Conservation (phyloP, 2,888 invertebrate genomes). For the Thecophora atra region DNA sequence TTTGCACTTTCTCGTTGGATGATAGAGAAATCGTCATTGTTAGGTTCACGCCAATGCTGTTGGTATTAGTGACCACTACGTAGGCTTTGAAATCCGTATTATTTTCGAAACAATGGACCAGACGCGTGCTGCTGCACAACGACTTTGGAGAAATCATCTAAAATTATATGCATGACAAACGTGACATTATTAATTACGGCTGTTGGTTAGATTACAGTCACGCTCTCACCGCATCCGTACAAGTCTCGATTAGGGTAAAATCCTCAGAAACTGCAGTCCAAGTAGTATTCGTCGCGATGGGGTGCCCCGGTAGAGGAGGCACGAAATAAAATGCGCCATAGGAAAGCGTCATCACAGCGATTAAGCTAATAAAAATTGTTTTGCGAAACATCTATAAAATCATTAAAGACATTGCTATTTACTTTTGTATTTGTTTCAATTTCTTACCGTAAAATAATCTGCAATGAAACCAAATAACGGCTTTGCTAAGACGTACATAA, state of each 20-base stretch:
- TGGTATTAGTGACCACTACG: conserved; percentile 39
- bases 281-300: conserved; percentile 47
- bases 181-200: not conserved
- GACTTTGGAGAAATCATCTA: conserved; percentile 38
- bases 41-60: not conserved
- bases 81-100: conserved; percentile 42
- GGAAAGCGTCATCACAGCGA: conserved; percentile 73
- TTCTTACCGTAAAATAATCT: conserved; percentile 74
- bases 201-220: not conserved
- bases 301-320: conserved; percentile 62
- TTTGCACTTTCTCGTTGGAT: conserved; percentile 21
- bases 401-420: not conserved
- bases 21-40: conserved; percentile 32
- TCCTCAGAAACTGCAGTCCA: conserved; percentile 49
- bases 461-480: conserved; percentile 79
- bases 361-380: conserved; percentile 75
- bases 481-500: conserved; percentile 81
- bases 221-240: conserved; percentile 46
- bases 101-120: conserved; percentile 45
- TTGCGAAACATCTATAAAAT: conserved; percentile 68
- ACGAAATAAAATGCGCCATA: conserved; percentile 78
- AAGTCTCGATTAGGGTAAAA: conserved; percentile 43
- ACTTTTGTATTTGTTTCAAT: not conserved
- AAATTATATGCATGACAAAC: conserved; percentile 25
- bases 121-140: conserved; percentile 46